Base-by-base conservation (phyloP, 2,888 invertebrate genomes). In the Chydorus sphaericus region DNA sequence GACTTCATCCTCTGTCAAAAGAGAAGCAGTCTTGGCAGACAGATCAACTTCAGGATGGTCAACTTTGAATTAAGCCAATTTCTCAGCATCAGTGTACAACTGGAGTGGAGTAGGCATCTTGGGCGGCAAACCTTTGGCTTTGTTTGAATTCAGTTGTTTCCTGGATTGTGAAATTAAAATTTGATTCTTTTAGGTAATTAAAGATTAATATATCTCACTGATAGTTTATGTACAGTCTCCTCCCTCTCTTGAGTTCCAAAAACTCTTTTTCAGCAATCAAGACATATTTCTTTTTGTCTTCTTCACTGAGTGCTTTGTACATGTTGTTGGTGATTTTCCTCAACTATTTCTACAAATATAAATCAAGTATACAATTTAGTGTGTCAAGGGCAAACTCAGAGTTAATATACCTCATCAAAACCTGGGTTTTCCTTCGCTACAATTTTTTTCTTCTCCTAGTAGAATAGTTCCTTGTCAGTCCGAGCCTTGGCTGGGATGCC, bases 401-500 rank as follows among this genome's bases (percentile, higher is more conserved):
- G n/a, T 14, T 7, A 26, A 38, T 26, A 52, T 68, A 72, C 72
- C 66, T 73, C 69, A 62, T 73, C 72, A 55, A 75, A 61, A n/a
- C 70, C 69, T 7, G 75, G 75, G 63, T 74, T 66, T 60, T 73
- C 69, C 58, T 67, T 66, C 23, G 70, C 66, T 52, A 73, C 69
- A 60, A 70, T 69, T 48, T 72, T 70, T 60, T 73, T 71, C 60
- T 72, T 71, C 57, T 73, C 71, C 58, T 72, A 62, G 62, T 74
- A 76, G 64, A 71, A 77, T 4, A 75, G 60, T 65, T 76, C 72
- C 62, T 72, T 77, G 0, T 73, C 70, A 1, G 74, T 69, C 26
- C 73, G 64, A 1, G 77, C 77, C 59, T 72, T 69, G 60, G 71
- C 70, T 1, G 77, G 77, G 68, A 72, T 67, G 59, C 74, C 75